Percentiles rank a stretch among this genome's conserved stretches.
Evolutionary conservation across 2,888 invertebrate species (phyloP).

Genomic region (Drosophila kuntzei): DNA sequence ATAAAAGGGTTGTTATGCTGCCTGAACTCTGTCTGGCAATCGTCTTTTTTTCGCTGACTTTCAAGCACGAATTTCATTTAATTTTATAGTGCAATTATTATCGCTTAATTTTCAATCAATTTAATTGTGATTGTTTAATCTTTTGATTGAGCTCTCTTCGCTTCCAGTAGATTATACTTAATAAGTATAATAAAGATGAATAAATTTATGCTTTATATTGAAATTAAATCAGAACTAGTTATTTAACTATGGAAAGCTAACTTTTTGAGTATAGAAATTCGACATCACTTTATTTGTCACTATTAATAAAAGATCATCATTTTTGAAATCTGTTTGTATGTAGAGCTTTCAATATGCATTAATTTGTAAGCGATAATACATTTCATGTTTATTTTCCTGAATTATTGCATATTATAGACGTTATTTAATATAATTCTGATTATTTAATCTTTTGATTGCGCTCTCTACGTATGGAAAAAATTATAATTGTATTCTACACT

Average conservation of each 20-base stretch:
- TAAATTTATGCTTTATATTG: neutral
- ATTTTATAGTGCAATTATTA: conserved; percentile 10
- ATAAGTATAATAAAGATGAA: neutral
- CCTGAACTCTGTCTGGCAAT: neutral
- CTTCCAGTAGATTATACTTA: neutral
- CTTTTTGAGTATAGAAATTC: no score
- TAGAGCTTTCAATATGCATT: no score
- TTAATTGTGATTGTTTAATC: conserved; percentile 2
- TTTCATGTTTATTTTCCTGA: no score
- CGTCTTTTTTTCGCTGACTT: neutral
- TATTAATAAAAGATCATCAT: no score
- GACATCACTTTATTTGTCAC: no score
- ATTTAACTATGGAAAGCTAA: no score
- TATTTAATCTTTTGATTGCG: conserved; percentile 3
- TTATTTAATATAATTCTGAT: conserved; percentile 1
- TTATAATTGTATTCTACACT: no score
- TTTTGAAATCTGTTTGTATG: no score
- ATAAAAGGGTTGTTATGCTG: conserved; percentile 25
- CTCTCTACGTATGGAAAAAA: no score
- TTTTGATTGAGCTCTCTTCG: neutral
- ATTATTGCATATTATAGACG: no score
- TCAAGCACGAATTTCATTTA: conserved; percentile 6
- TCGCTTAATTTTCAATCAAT: conserved; percentile 8
- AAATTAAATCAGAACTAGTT: neutral
- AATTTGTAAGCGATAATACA: no score